phyloP scores from a whole-genome alignment of 2,797 vertebrate genomes.

The Typhlichthys eigenmanni region DNA sequence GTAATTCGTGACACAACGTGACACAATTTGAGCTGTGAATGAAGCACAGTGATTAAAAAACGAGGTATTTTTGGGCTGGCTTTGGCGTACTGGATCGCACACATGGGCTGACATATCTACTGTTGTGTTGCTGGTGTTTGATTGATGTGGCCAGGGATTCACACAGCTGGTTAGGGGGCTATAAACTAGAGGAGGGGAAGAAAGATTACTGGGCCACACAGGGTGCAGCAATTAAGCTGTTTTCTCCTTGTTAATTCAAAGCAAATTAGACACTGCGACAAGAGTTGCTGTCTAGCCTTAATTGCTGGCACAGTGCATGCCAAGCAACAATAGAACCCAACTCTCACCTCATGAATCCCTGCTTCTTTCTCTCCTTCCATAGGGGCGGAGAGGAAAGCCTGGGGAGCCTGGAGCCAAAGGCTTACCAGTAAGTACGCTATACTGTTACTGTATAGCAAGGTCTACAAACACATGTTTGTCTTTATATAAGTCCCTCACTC shows the following conservation, averaged over 20 bases:
- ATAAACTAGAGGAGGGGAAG: conserved; percentile 69
- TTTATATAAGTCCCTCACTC: too few relatives aligned
- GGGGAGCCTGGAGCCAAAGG: conserved; percentile 85
- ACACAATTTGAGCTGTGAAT: conserved; percentile 8
- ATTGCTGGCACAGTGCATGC: conserved; percentile 68
- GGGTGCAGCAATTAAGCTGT: conserved; percentile 79
- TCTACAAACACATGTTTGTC: not conserved
- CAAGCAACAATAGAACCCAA: conserved; percentile 63
- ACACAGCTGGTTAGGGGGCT: conserved; percentile 71
- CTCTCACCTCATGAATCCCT: conserved; percentile 39
- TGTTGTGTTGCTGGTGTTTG: conserved; percentile 57
- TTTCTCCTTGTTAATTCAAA: conserved; percentile 82
- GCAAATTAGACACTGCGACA: conserved; percentile 75
- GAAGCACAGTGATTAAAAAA: conserved; percentile 8
- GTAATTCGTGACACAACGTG: conserved; percentile 21
- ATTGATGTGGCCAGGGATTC: conserved; percentile 70
- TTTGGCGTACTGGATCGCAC: conserved; percentile 32
- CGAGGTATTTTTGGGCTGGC: conserved; percentile 34
- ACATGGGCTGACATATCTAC: conserved; percentile 28
- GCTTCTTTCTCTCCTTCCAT: conserved; percentile 28
- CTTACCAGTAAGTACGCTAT: conserved; percentile 82
- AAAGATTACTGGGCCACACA: conserved; percentile 72
- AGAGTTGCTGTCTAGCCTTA: conserved; percentile 68
- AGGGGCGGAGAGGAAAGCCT: conserved; percentile 92
- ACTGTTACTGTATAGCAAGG: too few relatives aligned